A percentile compares a stretch with the other conserved stretches of the same genome.
Evolutionary conservation across 2,113 vertebrate genomes (phyloP).

Genomic region (Heterochromis multidens): DNA sequence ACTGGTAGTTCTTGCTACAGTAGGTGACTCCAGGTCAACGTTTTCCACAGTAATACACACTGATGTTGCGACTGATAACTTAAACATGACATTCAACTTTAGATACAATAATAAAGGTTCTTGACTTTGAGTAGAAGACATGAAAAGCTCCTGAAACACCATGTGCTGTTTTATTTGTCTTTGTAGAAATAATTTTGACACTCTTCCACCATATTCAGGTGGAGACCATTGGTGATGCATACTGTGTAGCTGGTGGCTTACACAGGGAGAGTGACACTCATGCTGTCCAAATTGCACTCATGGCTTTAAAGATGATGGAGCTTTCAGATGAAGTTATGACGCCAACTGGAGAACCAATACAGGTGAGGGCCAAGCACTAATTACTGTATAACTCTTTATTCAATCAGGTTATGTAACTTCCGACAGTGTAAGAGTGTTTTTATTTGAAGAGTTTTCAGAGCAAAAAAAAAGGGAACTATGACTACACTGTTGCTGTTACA

Average conservation of each 20-base stretch:
- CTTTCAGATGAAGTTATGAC: slow-evolving; percentile 92
- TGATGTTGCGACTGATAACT: background rate
- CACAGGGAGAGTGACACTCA: slow-evolving; percentile 94
- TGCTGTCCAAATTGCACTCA: slow-evolving; percentile 90
- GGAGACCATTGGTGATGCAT: slow-evolving; percentile 97
- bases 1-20: background rate
- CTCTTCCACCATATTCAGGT: slow-evolving; percentile 76
- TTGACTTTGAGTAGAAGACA: background rate
- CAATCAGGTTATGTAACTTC: background rate
- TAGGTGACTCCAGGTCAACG: background rate
- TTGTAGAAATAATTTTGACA: background rate
- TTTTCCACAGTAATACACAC: background rate
- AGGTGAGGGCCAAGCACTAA: slow-evolving; percentile 74
- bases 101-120: background rate
- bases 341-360: slow-evolving; percentile 92
- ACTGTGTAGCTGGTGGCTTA: slow-evolving; percentile 94
- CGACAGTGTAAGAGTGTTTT: background rate
- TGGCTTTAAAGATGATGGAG: slow-evolving; percentile 99
- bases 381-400: background rate
- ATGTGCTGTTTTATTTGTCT: background rate
- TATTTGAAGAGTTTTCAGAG: background rate
- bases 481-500: background rate
- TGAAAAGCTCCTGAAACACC: background rate
- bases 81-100: background rate
- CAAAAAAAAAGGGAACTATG: background rate